These are phyloP conservation scores for Bellardia bayeri DNA, from an alignment of 2,888 invertebrate species.

Conservation along the genomic window DNA sequence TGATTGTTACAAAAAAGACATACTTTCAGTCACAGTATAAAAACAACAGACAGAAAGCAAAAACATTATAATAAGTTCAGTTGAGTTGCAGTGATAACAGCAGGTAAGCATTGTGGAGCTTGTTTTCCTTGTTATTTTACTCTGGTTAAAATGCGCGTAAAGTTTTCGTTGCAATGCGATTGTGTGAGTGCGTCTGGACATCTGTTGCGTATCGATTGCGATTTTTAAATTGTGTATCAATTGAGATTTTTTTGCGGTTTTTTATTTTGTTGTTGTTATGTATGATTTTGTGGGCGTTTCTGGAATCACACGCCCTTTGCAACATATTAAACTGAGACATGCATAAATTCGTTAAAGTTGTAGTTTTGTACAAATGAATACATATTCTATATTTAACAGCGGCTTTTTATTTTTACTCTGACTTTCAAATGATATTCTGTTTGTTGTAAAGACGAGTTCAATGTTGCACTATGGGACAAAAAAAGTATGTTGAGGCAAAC, in stretches of 20 bases:
- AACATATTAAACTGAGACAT: constrained; percentile 69
- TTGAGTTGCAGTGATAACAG: constrained; percentile 56
- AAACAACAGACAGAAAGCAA: background rate
- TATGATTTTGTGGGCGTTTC: constrained; percentile 72
- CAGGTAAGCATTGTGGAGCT: constrained; percentile 57
- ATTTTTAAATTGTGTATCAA: constrained; percentile 61
- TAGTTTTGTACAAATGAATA: constrained; percentile 58
- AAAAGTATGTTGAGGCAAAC: no score
- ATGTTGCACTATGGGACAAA: constrained; percentile 36
- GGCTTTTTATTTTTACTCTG: constrained; percentile 46
- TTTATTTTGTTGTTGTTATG: constrained; percentile 5
- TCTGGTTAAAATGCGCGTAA: background rate
- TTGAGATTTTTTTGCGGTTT: constrained; percentile 12
- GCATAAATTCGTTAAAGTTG: constrained; percentile 45
- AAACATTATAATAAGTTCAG: constrained; percentile 10
- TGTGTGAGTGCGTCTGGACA: constrained; percentile 37
- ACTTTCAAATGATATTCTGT: constrained; percentile 59
- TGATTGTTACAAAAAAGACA: constrained; percentile 45
- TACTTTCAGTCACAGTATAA: background rate
- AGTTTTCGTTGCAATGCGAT: background rate
- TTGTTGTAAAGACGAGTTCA: constrained; percentile 22
- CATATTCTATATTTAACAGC: constrained; percentile 66
- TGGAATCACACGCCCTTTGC: constrained; percentile 75
- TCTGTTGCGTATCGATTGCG: constrained; percentile 61
- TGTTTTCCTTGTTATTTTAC: background rate